Conservation (phyloP, 2,113 vertebrate species). For the Sebastes schlegelii region DNA sequence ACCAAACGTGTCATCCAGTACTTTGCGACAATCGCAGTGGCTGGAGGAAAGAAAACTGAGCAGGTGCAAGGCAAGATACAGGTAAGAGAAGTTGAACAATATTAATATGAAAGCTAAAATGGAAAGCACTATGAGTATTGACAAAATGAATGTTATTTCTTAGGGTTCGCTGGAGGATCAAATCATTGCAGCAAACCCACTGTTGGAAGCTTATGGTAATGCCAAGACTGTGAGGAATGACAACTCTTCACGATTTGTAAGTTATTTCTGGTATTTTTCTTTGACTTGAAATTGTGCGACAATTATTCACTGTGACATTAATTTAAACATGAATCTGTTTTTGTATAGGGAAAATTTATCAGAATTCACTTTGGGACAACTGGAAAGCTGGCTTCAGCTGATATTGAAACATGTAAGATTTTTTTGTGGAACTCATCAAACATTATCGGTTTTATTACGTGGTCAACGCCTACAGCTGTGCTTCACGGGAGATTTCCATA, state of each 20-base stretch:
- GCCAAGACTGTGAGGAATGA: constrained; percentile 92
- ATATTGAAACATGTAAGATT: constrained; percentile 95
- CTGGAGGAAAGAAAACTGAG: constrained; percentile 76
- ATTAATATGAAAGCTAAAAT: background rate
- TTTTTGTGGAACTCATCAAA: background rate
- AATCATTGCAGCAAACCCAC: constrained; percentile 86
- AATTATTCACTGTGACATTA: background rate
- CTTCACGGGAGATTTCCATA: background rate
- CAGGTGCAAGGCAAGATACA: constrained; percentile 83
- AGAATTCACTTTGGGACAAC: constrained; percentile 93
- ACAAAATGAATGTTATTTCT: constrained; percentile 9
- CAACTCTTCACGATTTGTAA: constrained; percentile 91
- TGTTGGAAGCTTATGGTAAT: constrained; percentile 90
- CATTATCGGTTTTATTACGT: background rate
- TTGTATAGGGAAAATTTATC: constrained; percentile 90
- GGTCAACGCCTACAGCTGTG: background rate
- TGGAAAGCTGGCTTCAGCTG: constrained; percentile 95
- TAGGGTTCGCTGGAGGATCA: constrained; percentile 91
- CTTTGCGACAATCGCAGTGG: constrained; percentile 96
- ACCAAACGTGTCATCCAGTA: constrained; percentile 98
- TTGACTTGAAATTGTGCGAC: background rate
- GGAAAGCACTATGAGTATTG: background rate
- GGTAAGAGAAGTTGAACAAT: constrained; percentile 71
- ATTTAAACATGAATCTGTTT: background rate
- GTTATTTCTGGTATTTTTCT: constrained; percentile 50